Percentiles rank a stretch among this genome's conserved stretches.
Conservation (phyloP, 2,113 vertebrate genomes). For the Notarius quadriscutis region DNA sequence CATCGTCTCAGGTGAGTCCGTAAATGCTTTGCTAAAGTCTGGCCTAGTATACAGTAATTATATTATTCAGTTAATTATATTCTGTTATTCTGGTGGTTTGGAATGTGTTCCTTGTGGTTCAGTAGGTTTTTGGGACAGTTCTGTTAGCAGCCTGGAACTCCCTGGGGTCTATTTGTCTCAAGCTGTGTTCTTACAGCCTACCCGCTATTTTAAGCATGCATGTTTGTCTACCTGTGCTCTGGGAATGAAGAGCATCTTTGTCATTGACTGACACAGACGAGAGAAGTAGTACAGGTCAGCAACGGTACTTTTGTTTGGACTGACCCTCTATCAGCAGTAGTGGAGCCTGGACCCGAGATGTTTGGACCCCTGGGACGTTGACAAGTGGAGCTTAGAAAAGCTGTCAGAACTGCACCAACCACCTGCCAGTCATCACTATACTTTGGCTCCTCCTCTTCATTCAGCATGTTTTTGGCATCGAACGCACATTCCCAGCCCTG, state of each 20-base stretch:
- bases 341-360: not conserved
- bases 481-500: not conserved
- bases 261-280: not conserved
- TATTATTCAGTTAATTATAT: not conserved
- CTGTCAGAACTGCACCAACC: not conserved
- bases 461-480: not conserved
- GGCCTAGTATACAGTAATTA: not conserved
- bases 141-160: not conserved
- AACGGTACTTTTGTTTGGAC: not conserved
- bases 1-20: not conserved
- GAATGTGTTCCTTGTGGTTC: not conserved
- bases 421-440: conserved; percentile 6
- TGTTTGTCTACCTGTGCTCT: not conserved
- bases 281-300: not conserved
- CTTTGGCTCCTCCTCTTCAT: not conserved
- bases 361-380: not conserved
- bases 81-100: not conserved
- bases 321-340: not conserved
- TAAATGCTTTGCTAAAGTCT: not conserved
- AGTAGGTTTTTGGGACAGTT: not conserved
- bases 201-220: not conserved
- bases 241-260: not conserved
- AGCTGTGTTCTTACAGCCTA: not conserved
- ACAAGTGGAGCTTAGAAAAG: not conserved
- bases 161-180: not conserved